These are phyloP conservation scores for Lithophane semibrunnea DNA, from an alignment of 2,888 invertebrate genomes.

Conservation along the genomic window DNA sequence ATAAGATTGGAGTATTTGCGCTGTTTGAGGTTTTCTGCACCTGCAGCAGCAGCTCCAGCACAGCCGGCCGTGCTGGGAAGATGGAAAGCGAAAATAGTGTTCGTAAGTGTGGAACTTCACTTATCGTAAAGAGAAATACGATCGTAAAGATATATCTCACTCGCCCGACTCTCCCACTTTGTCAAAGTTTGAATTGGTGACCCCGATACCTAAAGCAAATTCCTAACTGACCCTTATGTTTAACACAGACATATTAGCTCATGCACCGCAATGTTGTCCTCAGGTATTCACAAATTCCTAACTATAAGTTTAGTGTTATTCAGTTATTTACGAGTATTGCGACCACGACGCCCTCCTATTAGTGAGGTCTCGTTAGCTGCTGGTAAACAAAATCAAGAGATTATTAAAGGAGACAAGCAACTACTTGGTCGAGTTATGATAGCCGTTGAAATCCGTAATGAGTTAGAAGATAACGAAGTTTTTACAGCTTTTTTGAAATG, in stretches of 20 bases:
- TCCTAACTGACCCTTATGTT: slow-evolving; percentile 14
- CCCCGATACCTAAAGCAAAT: slow-evolving; percentile 8
- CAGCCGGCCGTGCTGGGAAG: no score
- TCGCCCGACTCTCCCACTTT: neutral
- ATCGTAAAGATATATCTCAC: neutral
- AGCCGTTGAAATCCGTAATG: neutral
- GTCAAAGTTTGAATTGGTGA: slow-evolving; percentile 7
- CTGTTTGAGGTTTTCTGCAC: no score
- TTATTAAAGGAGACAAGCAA: slow-evolving; percentile 49
- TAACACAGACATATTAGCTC: neutral
- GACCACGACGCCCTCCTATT: slow-evolving; percentile 65
- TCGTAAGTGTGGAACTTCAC: neutral
- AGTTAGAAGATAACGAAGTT: neutral
- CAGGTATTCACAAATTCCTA: slow-evolving; percentile 46
- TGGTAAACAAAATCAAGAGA: slow-evolving; percentile 72
- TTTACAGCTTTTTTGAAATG: neutral
- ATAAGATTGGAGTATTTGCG: no score
- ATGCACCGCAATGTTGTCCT: slow-evolving; percentile 7
- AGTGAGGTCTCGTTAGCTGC: slow-evolving; percentile 68
- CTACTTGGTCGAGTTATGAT: neutral
- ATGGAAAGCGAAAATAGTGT: neutral
- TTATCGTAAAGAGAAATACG: neutral
- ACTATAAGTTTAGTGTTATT: slow-evolving; percentile 71
- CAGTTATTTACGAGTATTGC: slow-evolving; percentile 74
- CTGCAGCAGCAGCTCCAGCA: no score